phyloP scores from a whole-genome alignment of 2,113 vertebrate species.

The Polypterus senegalus region DNA sequence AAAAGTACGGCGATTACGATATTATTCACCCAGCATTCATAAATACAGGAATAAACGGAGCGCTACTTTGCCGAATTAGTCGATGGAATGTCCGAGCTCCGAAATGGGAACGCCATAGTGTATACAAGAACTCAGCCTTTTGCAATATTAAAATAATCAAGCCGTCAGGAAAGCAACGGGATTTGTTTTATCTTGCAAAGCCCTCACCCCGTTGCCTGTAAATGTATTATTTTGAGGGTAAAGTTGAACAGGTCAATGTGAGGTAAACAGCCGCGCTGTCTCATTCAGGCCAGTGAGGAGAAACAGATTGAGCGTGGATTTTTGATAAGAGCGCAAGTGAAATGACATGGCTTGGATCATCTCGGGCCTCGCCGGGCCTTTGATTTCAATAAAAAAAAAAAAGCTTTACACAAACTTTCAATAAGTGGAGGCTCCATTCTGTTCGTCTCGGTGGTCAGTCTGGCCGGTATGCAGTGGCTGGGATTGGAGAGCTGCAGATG shows the following conservation, averaged over 20 bases:
- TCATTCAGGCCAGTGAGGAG: constrained; percentile 34
- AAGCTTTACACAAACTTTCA: too few relatives aligned
- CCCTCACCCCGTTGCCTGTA: constrained; percentile 12
- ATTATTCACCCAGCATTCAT: too few relatives aligned
- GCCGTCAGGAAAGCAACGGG: constrained; percentile 29
- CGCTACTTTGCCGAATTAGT: neutral
- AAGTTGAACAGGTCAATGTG: constrained; percentile 45
- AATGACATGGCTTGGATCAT: constrained; percentile 27
- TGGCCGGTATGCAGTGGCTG: too few relatives aligned
- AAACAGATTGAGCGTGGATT: constrained; percentile 29
- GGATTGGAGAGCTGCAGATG: too few relatives aligned
- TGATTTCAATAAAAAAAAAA: neutral
- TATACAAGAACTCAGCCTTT: constrained; percentile 21
- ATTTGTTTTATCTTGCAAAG: constrained; percentile 26
- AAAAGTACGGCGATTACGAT: too few relatives aligned
- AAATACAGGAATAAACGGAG: too few relatives aligned
- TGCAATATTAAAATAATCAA: constrained; percentile 48
- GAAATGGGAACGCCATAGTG: constrained; percentile 14
- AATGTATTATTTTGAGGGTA: constrained; percentile 42
- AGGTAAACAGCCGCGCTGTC: constrained; percentile 35
- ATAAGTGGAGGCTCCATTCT: too few relatives aligned
- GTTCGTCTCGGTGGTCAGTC: too few relatives aligned
- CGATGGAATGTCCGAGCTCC: constrained; percentile 20
- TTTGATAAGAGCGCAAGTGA: constrained; percentile 29
- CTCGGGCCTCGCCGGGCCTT: constrained; percentile 2